A percentile compares a stretch with the other conserved stretches of the same genome.
Evolutionary conservation across 2,113 vertebrate genomes (phyloP).

Genomic region (Apodemus speciosus): DNA sequence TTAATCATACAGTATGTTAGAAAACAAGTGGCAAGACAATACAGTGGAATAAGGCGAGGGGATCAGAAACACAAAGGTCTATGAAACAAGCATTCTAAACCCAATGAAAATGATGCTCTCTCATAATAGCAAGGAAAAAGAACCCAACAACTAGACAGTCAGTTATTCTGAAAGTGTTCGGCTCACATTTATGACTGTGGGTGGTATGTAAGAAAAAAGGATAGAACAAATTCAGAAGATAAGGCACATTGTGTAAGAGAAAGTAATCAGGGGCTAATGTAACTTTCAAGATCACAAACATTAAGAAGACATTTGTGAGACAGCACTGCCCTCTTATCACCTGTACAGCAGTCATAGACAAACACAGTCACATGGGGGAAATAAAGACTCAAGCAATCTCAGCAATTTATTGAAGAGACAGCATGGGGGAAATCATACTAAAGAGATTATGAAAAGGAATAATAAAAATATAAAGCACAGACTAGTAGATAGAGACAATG

Average conservation of each 20-base stretch:
- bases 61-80: not conserved
- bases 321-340: not conserved
- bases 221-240: not conserved
- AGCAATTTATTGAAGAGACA: not conserved
- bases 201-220: not conserved
- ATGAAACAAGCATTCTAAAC: not conserved
- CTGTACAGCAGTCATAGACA: not conserved
- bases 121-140: not conserved
- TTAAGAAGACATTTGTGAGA: not conserved
- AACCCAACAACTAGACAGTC: not conserved
- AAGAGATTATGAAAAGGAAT: not conserved
- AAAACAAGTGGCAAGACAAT: not conserved
- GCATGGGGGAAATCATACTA: not conserved
- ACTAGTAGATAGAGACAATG: not conserved
- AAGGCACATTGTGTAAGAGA: not conserved
- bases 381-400: not conserved
- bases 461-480: not conserved
- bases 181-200: not conserved
- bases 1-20: not conserved
- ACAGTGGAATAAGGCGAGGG: not conserved
- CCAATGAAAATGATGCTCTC: not conserved
- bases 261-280: not conserved
- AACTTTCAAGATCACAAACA: not conserved
- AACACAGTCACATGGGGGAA: not conserved
- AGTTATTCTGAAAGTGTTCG: not conserved